Conservation (phyloP, 2,113 vertebrate genomes). For the Verasper variegatus region DNA sequence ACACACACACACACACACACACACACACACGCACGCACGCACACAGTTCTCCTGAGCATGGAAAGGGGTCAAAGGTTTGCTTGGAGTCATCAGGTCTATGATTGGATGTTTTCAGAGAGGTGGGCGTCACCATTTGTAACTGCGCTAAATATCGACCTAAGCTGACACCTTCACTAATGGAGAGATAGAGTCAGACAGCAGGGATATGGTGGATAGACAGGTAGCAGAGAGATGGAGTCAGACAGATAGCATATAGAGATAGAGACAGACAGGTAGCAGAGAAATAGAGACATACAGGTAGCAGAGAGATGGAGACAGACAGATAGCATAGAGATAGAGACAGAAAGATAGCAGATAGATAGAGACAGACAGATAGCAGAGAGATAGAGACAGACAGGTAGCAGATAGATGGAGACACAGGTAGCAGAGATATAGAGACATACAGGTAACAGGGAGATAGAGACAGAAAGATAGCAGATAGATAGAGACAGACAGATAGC, state of each 20-base stretch:
- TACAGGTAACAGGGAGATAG: neutral
- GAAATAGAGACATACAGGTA: neutral
- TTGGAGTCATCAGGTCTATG: slow-evolving; percentile 65
- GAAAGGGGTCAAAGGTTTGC: slow-evolving; percentile 46
- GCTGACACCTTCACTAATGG: slow-evolving; percentile 58
- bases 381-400: neutral
- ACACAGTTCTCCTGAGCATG: neutral
- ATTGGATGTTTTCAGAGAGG: slow-evolving; percentile 72
- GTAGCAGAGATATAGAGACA: too few species aligned
- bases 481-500: too few species aligned
- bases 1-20: slow-evolving; percentile 18
- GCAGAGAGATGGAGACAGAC: too few species aligned
- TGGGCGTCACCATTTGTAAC: slow-evolving; percentile 55
- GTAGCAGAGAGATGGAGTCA: neutral
- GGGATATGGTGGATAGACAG: neutral
- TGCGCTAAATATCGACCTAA: slow-evolving; percentile 66
- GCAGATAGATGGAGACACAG: too few species aligned
- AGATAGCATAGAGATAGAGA: too few species aligned
- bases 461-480: neutral
- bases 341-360: neutral
- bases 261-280: too few species aligned
- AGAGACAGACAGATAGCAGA: neutral
- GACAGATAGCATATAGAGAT: too few species aligned
- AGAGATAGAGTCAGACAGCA: slow-evolving; percentile 1
- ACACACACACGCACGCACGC: slow-evolving; percentile 16